These are phyloP conservation scores for Todiramphus chloris DNA, from an alignment of 2,113 vertebrate species.

Conservation along the genomic window DNA sequence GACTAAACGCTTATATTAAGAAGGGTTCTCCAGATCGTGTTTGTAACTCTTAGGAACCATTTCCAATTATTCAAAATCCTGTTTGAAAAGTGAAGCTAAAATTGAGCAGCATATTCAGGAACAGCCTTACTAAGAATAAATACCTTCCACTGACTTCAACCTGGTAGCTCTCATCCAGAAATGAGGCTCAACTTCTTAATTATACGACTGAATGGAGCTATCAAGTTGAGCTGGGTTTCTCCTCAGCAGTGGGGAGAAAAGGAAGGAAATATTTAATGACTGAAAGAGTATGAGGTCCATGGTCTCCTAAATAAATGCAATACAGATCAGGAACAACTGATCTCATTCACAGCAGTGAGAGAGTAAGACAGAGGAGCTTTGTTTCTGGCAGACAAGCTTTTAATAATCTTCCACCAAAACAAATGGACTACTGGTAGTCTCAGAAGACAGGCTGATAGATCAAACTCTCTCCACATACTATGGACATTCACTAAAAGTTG, in stretches of 20 bases:
- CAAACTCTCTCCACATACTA: not conserved
- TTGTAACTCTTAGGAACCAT: not conserved
- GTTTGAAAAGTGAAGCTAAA: not conserved
- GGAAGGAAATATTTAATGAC: not conserved
- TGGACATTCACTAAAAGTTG: not conserved
- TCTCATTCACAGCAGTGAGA: accelerated
- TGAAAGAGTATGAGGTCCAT: not conserved
- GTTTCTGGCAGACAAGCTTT: not conserved
- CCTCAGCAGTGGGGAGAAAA: not conserved
- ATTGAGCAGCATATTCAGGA: accelerated
- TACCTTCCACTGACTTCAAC: not conserved
- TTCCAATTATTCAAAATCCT: not conserved
- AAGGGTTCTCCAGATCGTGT: not conserved
- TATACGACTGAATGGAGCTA: not conserved
- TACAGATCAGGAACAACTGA: not conserved
- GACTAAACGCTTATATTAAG: not conserved
- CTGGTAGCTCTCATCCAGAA: not conserved
- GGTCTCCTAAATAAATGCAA: not conserved
- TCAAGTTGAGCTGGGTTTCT: not conserved
- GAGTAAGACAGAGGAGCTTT: not conserved
- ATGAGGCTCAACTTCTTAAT: not conserved
- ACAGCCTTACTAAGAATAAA: not conserved
- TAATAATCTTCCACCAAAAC: not conserved
- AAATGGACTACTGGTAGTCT: not conserved
- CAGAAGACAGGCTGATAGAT: not conserved